Percentiles rank a stretch among this genome's conserved stretches.
phyloP scores from a whole-genome alignment of 2,888 invertebrate genomes.

The Drosophila recens region DNA sequence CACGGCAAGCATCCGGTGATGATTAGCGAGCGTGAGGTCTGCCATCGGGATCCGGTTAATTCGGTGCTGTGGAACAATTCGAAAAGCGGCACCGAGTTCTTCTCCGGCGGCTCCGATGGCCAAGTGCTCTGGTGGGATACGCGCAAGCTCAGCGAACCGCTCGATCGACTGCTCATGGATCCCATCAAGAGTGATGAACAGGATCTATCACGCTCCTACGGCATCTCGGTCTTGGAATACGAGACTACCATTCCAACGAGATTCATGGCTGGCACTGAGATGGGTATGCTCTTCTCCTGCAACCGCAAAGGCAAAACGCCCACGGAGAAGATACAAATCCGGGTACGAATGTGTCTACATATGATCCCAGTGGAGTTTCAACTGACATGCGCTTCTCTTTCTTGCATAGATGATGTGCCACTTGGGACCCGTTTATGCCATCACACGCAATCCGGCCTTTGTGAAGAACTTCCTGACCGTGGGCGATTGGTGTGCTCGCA shows the following conservation, averaged over 20 bases:
- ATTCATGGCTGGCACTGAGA: slow-evolving; percentile 91
- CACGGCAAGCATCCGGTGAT: slow-evolving; percentile 93
- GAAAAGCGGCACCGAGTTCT: slow-evolving; percentile 97
- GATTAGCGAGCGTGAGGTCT: slow-evolving; percentile 89
- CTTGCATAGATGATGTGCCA: slow-evolving; percentile 87
- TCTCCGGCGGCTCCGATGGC: slow-evolving; percentile 96
- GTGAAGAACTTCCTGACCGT: slow-evolving; percentile 97
- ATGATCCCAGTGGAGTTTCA: too few relatives aligned
- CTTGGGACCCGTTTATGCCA: slow-evolving; percentile 94
- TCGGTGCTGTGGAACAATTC: slow-evolving; percentile 96
- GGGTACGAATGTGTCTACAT: slow-evolving; percentile 64
- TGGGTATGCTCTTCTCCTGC: slow-evolving; percentile 89
- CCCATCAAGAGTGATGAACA: slow-evolving; percentile 88
- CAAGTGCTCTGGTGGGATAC: slow-evolving; percentile 95
- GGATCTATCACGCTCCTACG: slow-evolving; percentile 88
- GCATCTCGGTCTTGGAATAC: slow-evolving; percentile 92
- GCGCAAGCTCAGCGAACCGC: slow-evolving; percentile 90
- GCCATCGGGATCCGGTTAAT: slow-evolving; percentile 94
- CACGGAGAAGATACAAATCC: slow-evolving; percentile 90
- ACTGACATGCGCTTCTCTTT: background rate
- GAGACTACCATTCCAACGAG: slow-evolving; percentile 94
- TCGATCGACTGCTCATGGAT: slow-evolving; percentile 91
- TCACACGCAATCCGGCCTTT: slow-evolving; percentile 96
- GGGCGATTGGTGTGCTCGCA: slow-evolving; percentile 97
- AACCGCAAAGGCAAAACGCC: slow-evolving; percentile 91